Evolutionary conservation across 2,888 invertebrate species (phyloP), one percentile per base, ranked within the genome.

Genomic region (Hypselothyrea guttata): DNA sequence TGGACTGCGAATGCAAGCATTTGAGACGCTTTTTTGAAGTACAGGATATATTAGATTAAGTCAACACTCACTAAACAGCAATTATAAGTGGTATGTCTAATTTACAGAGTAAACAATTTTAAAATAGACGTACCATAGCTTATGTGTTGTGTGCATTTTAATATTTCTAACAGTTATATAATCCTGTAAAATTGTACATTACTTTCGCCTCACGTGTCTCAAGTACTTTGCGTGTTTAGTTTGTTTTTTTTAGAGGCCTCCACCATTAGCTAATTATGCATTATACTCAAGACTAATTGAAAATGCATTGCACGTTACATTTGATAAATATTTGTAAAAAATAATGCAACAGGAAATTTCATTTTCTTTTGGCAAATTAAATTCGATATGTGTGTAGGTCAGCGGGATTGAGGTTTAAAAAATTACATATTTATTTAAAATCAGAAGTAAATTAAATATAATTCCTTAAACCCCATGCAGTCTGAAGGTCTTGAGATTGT

Each of bases 321-420:
- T 42, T 33, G 28, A 12, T 18, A 30, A 45, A 33, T 31, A 51
- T 48, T 28, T 41, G 16, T 27, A 34, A 44, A 41, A 16, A 11
- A 22, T n/a, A 37, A 27, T 62, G 62, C 64, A 60, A 63, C 78
- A 78, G 73, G 73, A 76, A 83, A 59, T 66, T 76, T 71, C 66
- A 74, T 74, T 84, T 76, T 83, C 76, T 64, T 41, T 78, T 45
- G 51, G 47, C 18, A 47, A n/a, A n/a, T n/a, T 51, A 48, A 48
- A 2, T 15, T 7, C 33, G 57, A 46, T n/a, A n/a, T n/a, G n/a
- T n/a, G 45, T 42, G 18, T 51, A 8, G 51, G 54, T 47, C 33
- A 16, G n/a, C 18, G 35, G 12, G 69, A 65, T 70, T 58, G 76
- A 79, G 60, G 61, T 63, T 2, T 22, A 22, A 22, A 22, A 22